These are phyloP conservation scores for Herpetotheres cachinnans DNA, from an alignment of 2,113 vertebrate genomes.

Conservation along the genomic window DNA sequence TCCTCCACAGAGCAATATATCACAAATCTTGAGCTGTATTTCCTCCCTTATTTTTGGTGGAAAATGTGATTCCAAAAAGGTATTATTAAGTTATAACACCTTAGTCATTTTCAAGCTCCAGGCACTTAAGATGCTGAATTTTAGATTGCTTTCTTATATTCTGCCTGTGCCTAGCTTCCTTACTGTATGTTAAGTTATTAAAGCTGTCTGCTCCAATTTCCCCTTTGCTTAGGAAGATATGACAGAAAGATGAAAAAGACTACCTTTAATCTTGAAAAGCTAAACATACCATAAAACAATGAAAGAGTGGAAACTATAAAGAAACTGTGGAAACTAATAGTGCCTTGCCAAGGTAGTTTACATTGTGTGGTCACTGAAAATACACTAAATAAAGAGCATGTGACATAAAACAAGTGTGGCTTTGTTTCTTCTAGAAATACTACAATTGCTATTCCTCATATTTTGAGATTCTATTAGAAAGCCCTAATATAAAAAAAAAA, in stretches of 20 bases:
- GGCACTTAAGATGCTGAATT: constrained; percentile 70
- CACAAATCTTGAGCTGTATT: constrained; percentile 48
- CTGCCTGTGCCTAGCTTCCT: constrained; percentile 38
- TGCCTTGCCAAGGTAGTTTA: constrained; percentile 19
- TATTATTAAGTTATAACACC: constrained; percentile 69
- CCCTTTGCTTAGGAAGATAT: constrained; percentile 54
- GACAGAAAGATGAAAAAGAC: constrained; percentile 62
- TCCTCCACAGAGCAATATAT: constrained; percentile 38
- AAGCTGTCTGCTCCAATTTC: constrained; percentile 72
- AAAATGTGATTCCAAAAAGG: constrained; percentile 59
- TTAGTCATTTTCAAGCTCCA: constrained; percentile 60
- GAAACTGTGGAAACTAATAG: neutral
- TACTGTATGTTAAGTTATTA: constrained; percentile 68
- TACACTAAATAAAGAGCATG: neutral
- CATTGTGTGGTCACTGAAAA: constrained; percentile 10
- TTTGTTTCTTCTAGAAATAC: neutral
- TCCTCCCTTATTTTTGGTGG: constrained; percentile 20
- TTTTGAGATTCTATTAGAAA: neutral
- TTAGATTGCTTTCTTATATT: constrained; percentile 73
- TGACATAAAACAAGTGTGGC: neutral
- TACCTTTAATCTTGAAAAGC: constrained; percentile 47
- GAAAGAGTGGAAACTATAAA: constrained; percentile 42
- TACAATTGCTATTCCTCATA: neutral
- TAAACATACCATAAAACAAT: constrained; percentile 43
- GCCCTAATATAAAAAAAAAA: neutral